Evolutionary conservation across 1,140 invertebrate species (phyloP).

Genomic region (Heliconius melpomene): DNA sequence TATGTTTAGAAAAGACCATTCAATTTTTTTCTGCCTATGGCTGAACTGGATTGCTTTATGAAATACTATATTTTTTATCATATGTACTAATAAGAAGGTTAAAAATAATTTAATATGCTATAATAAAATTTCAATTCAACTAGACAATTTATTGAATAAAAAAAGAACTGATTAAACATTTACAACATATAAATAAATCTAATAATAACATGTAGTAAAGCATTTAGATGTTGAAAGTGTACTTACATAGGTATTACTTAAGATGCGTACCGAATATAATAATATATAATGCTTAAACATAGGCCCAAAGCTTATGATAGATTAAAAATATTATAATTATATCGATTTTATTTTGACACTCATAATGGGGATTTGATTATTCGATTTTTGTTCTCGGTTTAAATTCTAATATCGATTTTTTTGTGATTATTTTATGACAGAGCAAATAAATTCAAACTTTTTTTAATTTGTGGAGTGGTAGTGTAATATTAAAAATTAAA

Average conservation of each 20-base stretch:
- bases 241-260: background rate
- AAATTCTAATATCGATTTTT: background rate
- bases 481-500: too few species aligned
- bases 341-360: background rate
- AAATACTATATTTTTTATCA: too few species aligned
- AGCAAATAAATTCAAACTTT: too few species aligned
- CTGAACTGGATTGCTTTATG: too few species aligned
- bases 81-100: too few species aligned
- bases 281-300: constrained; percentile 8
- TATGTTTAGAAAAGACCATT: background rate
- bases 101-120: too few species aligned
- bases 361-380: background rate
- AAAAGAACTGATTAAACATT: constrained; percentile 7
- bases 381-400: background rate
- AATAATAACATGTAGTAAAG: constrained; percentile 12
- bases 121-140: background rate
- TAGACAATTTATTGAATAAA: background rate
- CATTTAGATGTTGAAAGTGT: constrained; percentile 2
- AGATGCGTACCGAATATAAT: background rate
- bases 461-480: too few species aligned
- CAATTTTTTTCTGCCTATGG: too few species aligned
- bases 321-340: constrained; percentile 3
- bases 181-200: constrained; percentile 9
- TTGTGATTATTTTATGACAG: too few species aligned
- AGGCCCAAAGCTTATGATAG: background rate